Evolutionary conservation across 2,797 vertebrate species (phyloP), one percentile per base, ranked within the genome.

Genomic region (Hydrophis major): DNA sequence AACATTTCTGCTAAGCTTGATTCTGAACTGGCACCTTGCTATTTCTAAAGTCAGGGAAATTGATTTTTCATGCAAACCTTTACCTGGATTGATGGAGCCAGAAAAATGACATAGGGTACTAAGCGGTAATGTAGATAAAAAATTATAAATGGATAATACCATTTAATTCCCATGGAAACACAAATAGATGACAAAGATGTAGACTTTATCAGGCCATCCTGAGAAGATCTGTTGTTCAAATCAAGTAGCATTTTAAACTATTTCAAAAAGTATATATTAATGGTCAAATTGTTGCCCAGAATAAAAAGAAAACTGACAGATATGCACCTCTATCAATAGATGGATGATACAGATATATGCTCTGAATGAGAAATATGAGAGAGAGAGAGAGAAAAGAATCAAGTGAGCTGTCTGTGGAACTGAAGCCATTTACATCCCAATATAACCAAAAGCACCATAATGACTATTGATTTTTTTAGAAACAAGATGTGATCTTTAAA

Each of bases 401-500:
- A 92, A 89, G 92, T 66, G 86, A 59, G 53, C 86, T 89, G 89
- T 69, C 89, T 61, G 53, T 89, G 89, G 89, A 91, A 57, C 92
- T 28, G 86, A 91, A 94, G 50, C 74, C 89, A 90, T 90, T 89
- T 92, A 92, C 57, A 91, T 90, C 69, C 69, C 37, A 88, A 86
- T 53, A 22, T 91, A 37, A 22, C 16, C 87, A 86, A 91, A 92
- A 87, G 50, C 86, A 83, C 59, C 86, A n/a, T 94, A 94, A 92
- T 91, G 89, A 69, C 92, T 91, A 92, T 92, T 91, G 93, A 94
- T 94, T 89, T 74, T 66, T 94, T 86, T 69, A 66, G 37, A 88
- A 92, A 74, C 87, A 86, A 16, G 69, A 60, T 91, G 92, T 14
- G 55, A 83, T 89, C 50, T 94, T 90, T 88, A 89, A 92, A 91